Percentiles rank a stretch among this genome's conserved stretches.
Conservation (phyloP, 1,140 invertebrate species). For the Myzus persicae region DNA sequence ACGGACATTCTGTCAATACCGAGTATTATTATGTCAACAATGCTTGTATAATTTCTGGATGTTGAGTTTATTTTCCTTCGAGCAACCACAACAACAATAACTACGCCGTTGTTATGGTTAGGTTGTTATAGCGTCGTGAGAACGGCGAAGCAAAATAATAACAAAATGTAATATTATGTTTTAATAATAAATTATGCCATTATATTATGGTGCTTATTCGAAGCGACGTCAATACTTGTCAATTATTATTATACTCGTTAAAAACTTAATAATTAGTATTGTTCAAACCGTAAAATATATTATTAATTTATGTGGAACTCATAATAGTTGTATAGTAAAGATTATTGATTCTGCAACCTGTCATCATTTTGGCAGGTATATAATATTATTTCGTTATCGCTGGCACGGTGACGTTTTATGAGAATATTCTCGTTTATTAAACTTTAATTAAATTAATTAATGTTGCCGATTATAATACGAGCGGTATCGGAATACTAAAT, state of each 20-base stretch:
- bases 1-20: not conserved
- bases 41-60: not conserved
- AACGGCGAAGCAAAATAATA: not conserved
- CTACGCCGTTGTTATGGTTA: not conserved
- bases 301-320: not conserved
- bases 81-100: not conserved
- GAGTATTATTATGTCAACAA: not conserved
- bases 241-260: not conserved
- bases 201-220: not conserved
- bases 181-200: too few species aligned
- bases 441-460: constrained; percentile 21
- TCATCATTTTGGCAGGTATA: not conserved
- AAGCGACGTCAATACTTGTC: not conserved
- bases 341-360: not conserved
- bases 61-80: not conserved
- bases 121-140: not conserved
- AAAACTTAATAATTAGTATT: constrained; percentile 17
- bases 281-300: not conserved
- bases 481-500: not conserved
- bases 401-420: not conserved
- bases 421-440: not conserved
- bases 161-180: too few species aligned
- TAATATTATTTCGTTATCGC: not conserved
- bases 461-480: not conserved
- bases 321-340: not conserved